Evolutionary conservation across 2,888 invertebrate species (phyloP).

Genomic region (Parthenolecanium corni): DNA sequence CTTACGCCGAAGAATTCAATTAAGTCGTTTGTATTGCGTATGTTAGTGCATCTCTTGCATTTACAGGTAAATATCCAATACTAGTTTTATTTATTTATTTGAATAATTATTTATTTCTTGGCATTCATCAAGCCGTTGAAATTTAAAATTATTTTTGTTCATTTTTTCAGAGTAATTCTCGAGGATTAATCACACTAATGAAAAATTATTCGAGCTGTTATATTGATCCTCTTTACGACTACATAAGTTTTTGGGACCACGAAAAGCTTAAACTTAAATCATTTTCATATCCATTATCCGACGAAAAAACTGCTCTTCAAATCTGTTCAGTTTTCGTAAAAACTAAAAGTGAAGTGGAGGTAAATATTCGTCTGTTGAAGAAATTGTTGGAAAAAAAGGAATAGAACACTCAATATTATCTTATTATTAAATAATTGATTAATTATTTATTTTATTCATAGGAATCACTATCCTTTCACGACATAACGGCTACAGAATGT

Average conservation of each 20-base stretch:
- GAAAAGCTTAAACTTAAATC: background rate
- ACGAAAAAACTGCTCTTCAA: background rate
- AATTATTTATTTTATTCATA: too few relatives aligned
- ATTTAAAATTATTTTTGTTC: too few relatives aligned
- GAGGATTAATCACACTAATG: background rate
- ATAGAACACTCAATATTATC: too few relatives aligned
- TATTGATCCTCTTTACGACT: background rate
- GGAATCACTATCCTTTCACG: too few relatives aligned
- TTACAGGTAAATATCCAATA: background rate
- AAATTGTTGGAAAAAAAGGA: too few relatives aligned
- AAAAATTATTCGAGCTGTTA: background rate
- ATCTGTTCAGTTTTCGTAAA: too few relatives aligned
- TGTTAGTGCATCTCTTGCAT: constrained; percentile 10
- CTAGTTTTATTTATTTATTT: background rate
- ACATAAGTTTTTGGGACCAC: background rate
- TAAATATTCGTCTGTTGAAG: too few relatives aligned
- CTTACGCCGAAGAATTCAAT: background rate
- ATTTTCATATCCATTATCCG: background rate
- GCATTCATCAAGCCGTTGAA: background rate
- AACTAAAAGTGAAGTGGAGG: too few relatives aligned
- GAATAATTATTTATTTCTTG: background rate
- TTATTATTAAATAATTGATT: too few relatives aligned
- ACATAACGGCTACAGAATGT: too few relatives aligned
- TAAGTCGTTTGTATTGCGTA: background rate
- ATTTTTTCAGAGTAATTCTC: background rate